Percentiles rank a stretch among this genome's conserved stretches.
phyloP scores from a whole-genome alignment of 2,113 vertebrate species.

The Orientallactaga bullata region DNA sequence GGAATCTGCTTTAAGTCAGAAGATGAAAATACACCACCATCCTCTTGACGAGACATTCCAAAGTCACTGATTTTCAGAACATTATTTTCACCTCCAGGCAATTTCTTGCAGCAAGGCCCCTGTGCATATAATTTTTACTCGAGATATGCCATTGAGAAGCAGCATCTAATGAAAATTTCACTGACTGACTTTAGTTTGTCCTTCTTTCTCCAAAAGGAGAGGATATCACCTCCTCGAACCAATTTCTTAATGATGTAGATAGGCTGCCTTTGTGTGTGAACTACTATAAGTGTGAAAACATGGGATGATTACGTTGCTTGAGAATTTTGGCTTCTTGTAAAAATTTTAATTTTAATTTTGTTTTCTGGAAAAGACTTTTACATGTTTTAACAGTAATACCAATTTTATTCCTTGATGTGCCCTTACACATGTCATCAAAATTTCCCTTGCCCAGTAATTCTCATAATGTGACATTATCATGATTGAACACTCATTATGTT shows the following conservation, averaged over 20 bases:
- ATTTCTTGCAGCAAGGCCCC: conserved; percentile 96
- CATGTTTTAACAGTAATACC: conserved; percentile 94
- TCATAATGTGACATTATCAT: conserved; percentile 92
- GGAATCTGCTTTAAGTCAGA: conserved; percentile 98
- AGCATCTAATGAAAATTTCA: conserved; percentile 95
- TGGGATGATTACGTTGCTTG: conserved; percentile 96
- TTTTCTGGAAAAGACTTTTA: conserved; percentile 94
- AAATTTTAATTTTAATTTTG: conserved; percentile 96
- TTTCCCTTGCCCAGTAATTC: conserved; percentile 94
- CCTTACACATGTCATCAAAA: conserved; percentile 94
- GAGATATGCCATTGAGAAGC: conserved; percentile 95
- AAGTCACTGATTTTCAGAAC: conserved; percentile 98
- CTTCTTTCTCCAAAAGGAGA: conserved; percentile 97
- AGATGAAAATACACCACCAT: conserved; percentile 96
- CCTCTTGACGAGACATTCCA: conserved; percentile 98
- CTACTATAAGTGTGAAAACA: conserved; percentile 95
- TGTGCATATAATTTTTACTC: conserved; percentile 97
- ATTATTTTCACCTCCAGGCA: conserved; percentile 94
- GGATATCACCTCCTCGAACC: conserved; percentile 93
- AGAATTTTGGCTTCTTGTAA: conserved; percentile 97
- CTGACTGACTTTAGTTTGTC: conserved; percentile 94
- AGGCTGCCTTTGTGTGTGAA: conserved; percentile 93
- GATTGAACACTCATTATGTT: conserved; percentile 91
- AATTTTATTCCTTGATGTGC: conserved; percentile 93
- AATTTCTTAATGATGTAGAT: conserved; percentile 80